A percentile compares a stretch with the other conserved stretches of the same genome.
These are phyloP conservation scores for Drosophila picticornis DNA, from an alignment of 2,888 invertebrate genomes.

Conservation along the genomic window DNA sequence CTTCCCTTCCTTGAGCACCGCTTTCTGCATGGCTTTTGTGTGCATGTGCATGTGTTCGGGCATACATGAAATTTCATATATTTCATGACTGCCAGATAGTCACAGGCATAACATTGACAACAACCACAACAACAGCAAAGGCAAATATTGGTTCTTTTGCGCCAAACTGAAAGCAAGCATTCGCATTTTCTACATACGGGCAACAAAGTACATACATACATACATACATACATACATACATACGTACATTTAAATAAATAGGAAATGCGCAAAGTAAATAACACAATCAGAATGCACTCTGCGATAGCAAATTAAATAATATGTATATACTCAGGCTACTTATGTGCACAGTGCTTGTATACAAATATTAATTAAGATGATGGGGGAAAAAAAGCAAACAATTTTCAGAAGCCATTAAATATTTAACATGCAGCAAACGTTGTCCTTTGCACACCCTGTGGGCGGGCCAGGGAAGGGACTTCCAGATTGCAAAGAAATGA, in stretches of 20 bases:
- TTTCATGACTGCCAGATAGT: slow-evolving; percentile 69
- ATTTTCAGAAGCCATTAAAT: slow-evolving; percentile 14
- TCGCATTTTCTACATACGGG: slow-evolving; percentile 14
- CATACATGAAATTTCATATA: slow-evolving; percentile 75
- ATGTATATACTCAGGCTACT: not conserved
- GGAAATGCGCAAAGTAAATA: slow-evolving; percentile 9
- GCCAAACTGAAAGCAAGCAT: slow-evolving; percentile 43
- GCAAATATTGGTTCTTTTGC: slow-evolving; percentile 42
- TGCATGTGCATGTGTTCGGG: slow-evolving; percentile 11
- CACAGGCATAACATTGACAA: slow-evolving; percentile 43
- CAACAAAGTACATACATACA: not conserved
- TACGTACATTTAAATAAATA: not conserved
- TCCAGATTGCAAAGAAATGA: not conserved
- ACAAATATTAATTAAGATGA: slow-evolving; percentile 1
- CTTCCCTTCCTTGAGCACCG: not conserved
- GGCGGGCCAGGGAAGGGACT: not conserved
- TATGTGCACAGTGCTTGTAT: not conserved
- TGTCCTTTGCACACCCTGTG: slow-evolving; percentile 17
- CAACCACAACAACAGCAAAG: slow-evolving; percentile 25
- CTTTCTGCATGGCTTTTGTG: not conserved
- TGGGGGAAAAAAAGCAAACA: not conserved
- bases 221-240: not conserved
- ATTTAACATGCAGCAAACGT: slow-evolving; percentile 29
- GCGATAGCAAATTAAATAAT: slow-evolving; percentile 23
- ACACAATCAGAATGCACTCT: slow-evolving; percentile 8